Evolutionary conservation across 1,140 invertebrate genomes (phyloP).

Genomic region (Drosophila lowei): DNA sequence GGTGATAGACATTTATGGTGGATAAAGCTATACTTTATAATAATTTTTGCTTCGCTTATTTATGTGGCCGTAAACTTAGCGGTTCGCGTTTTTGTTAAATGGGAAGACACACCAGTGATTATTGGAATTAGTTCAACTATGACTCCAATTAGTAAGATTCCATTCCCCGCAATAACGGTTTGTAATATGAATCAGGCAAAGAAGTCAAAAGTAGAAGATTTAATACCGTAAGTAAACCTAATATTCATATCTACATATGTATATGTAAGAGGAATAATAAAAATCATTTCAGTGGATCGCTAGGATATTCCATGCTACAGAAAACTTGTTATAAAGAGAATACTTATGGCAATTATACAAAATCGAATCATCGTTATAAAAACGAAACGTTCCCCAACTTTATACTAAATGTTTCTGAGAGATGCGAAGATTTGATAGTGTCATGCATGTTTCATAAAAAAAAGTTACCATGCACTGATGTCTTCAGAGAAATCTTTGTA

Average conservation of each 20-base stretch:
- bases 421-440: conserved; percentile 65
- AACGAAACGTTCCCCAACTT: conserved; percentile 59
- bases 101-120: conserved; percentile 88
- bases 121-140: conserved; percentile 87
- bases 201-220: conserved; percentile 83
- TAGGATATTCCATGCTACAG: conserved; percentile 65
- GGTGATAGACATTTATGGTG: conserved; percentile 84
- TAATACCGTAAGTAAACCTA: conserved; percentile 37
- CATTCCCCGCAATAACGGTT: conserved; percentile 91
- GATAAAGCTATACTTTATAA: conserved; percentile 67
- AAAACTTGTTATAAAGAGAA: conserved; percentile 62
- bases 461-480: conserved; percentile 86
- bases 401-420: conserved; percentile 51
- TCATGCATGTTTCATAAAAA: conserved; percentile 47
- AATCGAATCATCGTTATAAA: conserved; percentile 23
- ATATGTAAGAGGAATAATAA: no score
- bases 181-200: conserved; percentile 92
- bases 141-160: conserved; percentile 86
- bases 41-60: conserved; percentile 86
- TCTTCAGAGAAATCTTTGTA: conserved; percentile 90
- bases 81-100: conserved; percentile 87
- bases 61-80: conserved; percentile 88
- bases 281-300: conserved; percentile 36
- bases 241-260: no score
- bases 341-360: conserved; percentile 43